A percentile compares a stretch with the other conserved stretches of the same genome.
Conservation (phyloP, 2,797 vertebrate species). For the Diglossa cyanea region DNA sequence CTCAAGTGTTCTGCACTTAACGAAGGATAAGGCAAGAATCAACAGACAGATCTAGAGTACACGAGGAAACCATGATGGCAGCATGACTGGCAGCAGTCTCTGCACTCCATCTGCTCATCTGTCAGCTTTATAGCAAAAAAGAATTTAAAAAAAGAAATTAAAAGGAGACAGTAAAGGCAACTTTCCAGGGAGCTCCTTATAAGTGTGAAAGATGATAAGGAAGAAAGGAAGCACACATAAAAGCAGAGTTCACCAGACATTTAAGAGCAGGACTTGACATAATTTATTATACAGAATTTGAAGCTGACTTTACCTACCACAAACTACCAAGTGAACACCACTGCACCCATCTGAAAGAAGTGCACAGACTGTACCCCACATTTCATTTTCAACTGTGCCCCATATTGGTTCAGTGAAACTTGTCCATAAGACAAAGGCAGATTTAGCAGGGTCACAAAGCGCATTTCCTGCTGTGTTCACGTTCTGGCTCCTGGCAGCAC, state of each 20-base stretch:
- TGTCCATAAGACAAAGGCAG: neutral
- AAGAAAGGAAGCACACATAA: neutral
- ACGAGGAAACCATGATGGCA: neutral
- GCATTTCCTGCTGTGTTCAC: fast-evolving
- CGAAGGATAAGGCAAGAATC: neutral
- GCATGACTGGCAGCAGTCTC: neutral
- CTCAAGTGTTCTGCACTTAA: neutral
- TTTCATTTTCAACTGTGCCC: neutral
- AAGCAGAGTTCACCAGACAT: neutral
- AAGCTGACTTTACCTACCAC: neutral
- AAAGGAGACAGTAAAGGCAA: neutral
- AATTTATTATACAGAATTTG: neutral
- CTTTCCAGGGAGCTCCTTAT: neutral
- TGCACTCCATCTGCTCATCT: neutral
- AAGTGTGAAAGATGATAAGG: neutral
- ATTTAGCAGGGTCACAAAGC: neutral
- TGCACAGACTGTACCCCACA: neutral
- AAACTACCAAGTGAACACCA: neutral
- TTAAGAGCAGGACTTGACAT: neutral
- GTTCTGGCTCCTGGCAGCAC: neutral
- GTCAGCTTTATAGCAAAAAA: neutral
- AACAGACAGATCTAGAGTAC: neutral
- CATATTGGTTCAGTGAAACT: neutral
- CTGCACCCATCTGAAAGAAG: neutral
- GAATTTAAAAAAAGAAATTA: neutral